Percentiles rank a stretch among this genome's conserved stretches.
phyloP scores from a whole-genome alignment of 2,888 invertebrate species.

The Microctonus aethiopoides region DNA sequence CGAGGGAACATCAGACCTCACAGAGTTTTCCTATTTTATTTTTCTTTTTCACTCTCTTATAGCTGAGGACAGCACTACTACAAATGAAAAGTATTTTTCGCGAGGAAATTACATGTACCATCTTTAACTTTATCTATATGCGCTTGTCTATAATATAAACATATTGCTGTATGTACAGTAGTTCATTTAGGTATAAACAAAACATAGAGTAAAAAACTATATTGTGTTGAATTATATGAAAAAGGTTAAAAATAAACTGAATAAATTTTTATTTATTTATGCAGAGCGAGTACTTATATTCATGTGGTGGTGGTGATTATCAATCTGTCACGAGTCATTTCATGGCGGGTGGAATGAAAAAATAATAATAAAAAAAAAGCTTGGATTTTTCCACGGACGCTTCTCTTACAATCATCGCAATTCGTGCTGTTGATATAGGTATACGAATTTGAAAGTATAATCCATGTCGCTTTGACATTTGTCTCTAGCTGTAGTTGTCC shows the following conservation, averaged over 20 bases:
- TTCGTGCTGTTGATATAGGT: slow-evolving; percentile 39
- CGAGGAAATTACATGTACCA: too few relatives aligned
- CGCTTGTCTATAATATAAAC: too few relatives aligned
- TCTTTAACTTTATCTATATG: too few relatives aligned
- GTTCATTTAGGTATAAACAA: too few relatives aligned
- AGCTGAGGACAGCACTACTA: too few relatives aligned
- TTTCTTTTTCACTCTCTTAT: slow-evolving; percentile 36
- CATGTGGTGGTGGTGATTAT: slow-evolving; percentile 50
- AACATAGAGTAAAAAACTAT: too few relatives aligned
- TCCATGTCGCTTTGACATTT: slow-evolving; percentile 34
- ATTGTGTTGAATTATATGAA: not conserved
- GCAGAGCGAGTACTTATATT: slow-evolving; percentile 28
- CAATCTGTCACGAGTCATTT: slow-evolving; percentile 60
- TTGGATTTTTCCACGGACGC: slow-evolving; percentile 42
- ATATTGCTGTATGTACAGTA: too few relatives aligned
- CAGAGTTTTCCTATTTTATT: slow-evolving; percentile 25
- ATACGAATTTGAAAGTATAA: slow-evolving; percentile 60
- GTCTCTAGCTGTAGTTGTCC: not conserved
- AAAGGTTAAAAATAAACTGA: not conserved
- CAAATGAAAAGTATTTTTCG: too few relatives aligned
- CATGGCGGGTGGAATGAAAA: slow-evolving; percentile 45
- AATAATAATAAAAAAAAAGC: too few relatives aligned
- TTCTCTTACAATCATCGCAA: slow-evolving; percentile 51
- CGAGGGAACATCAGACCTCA: slow-evolving; percentile 39
- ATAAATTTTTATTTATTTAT: slow-evolving; percentile 19